phyloP scores from a whole-genome alignment of 2,888 invertebrate genomes.

The Phyllotreta cruciferae region DNA sequence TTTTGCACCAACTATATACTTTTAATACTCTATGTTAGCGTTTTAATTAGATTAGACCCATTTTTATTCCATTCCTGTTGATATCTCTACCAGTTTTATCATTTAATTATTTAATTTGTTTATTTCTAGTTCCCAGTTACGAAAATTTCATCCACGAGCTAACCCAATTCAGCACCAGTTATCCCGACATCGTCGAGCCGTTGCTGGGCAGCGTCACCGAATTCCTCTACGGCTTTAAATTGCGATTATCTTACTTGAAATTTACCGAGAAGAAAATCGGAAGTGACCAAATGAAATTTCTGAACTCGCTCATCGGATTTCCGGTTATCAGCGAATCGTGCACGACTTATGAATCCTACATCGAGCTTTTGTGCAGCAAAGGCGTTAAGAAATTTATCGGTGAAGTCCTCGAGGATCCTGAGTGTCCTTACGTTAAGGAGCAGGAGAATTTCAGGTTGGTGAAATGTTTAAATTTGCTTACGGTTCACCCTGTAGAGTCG shows the following conservation, averaged over 20 bases:
- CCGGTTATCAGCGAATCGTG: constrained; percentile 59
- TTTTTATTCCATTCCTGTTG: no score
- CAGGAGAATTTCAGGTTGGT: constrained; percentile 64
- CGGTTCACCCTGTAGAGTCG: neutral
- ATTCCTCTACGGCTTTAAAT: constrained; percentile 69
- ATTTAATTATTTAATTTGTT: no score
- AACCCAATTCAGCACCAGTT: constrained; percentile 68
- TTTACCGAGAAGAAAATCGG: neutral
- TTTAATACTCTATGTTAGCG: no score
- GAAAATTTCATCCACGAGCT: constrained; percentile 60
- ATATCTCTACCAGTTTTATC: no score
- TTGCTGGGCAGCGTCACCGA: constrained; percentile 73
- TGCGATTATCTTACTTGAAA: constrained; percentile 64
- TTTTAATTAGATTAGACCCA: no score
- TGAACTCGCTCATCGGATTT: constrained; percentile 60
- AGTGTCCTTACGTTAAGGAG: constrained; percentile 39
- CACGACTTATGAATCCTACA: constrained; percentile 55
- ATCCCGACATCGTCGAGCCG: constrained; percentile 80
- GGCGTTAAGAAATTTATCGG: constrained; percentile 48
- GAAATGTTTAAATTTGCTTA: neutral
- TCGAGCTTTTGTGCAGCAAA: constrained; percentile 60
- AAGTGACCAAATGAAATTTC: neutral
- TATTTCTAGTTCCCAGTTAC: constrained; percentile 43
- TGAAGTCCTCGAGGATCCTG: constrained; percentile 42
- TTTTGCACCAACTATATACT: no score